Conservation (phyloP, 1,140 invertebrate species). For the Drosophila fuyamai region DNA sequence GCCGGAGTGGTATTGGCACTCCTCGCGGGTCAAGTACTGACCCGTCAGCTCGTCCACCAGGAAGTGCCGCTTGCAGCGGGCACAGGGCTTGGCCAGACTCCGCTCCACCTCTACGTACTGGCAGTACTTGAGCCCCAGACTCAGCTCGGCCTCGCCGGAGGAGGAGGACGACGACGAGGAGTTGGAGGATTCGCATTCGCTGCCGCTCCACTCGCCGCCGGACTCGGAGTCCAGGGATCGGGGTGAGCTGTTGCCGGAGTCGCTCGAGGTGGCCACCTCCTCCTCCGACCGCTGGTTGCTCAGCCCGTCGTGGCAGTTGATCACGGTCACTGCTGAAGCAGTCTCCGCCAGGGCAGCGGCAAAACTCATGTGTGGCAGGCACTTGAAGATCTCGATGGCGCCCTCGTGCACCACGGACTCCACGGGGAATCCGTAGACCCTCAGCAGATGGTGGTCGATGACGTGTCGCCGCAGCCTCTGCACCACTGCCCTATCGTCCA, state of each 20-base stretch:
- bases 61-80: constrained; percentile 90
- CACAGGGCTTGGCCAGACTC: constrained; percentile 87
- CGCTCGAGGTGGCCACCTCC: constrained; percentile 38
- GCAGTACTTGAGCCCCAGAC: constrained; percentile 51
- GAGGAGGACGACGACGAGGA: constrained; percentile 8
- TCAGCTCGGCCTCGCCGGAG: not conserved
- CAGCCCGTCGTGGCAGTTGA: constrained; percentile 63
- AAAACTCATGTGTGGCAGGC: constrained; percentile 63
- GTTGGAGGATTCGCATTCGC: constrained; percentile 46
- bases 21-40: constrained; percentile 88
- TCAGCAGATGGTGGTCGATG: constrained; percentile 88
- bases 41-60: constrained; percentile 87
- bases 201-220: constrained; percentile 82
- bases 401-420: constrained; percentile 87
- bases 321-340: constrained; percentile 45
- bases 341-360: constrained; percentile 83
- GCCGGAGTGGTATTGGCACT: constrained; percentile 93
- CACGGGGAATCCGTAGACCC: constrained; percentile 90
- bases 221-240: constrained; percentile 84
- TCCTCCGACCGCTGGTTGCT: constrained; percentile 4
- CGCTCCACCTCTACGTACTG: constrained; percentile 51
- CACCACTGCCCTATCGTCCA: constrained; percentile 84
- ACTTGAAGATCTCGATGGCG: constrained; percentile 88
- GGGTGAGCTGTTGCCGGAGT: constrained; percentile 85
- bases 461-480: constrained; percentile 87